Base-by-base conservation (phyloP, 2,113 vertebrate genomes). In the Platysteira castanea region DNA sequence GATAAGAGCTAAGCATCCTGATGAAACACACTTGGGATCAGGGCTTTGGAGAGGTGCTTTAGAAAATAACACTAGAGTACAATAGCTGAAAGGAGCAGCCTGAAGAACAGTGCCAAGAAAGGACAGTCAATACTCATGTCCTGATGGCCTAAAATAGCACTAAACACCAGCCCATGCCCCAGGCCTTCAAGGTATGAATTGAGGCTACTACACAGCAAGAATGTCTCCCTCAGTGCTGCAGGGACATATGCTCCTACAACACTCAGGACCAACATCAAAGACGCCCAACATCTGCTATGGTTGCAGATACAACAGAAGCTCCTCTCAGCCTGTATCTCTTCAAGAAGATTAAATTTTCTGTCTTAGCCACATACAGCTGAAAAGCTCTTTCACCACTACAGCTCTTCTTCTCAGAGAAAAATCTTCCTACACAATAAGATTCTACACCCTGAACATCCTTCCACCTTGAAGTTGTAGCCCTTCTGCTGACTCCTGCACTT, bases 191-290 rank as follows among this genome's bases (percentile, higher is more conserved):
- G 27, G 37, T 56, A 64, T 0, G 2, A 92, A 64, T 1, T 53
- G 63, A 1, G 4, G n/a, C 53, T 2, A 6, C 82, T 76, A 77
- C 46, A 67, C 50, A 90, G 24, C 31, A 78, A 71, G 44, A 61
- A 65, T 49, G 7, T 10, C 24, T 71, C 41, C 23, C n/a, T 54
- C 52, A 39, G 30, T 63, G 52, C 82, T 71, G 53, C 74, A 85
- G 35, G 35, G 47, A 16, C 47, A 42, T 47, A 84, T 39, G 64
- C 31, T 75, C 52, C 81, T 50, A 50, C 68, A 87, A 50, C 42
- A 67, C 35, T 59, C 13, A 84, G 50, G 50, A 84, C 28, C 64
- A 70, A 39, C 50, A 89, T 91, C 84, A 93, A 91, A 86, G 68
- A 70, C 0, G 0, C 6, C 21, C 64, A 89, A 28, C 64, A 74